These are phyloP conservation scores for Lasius fuliginosus DNA, from an alignment of 2,888 invertebrate genomes.

Conservation along the genomic window DNA sequence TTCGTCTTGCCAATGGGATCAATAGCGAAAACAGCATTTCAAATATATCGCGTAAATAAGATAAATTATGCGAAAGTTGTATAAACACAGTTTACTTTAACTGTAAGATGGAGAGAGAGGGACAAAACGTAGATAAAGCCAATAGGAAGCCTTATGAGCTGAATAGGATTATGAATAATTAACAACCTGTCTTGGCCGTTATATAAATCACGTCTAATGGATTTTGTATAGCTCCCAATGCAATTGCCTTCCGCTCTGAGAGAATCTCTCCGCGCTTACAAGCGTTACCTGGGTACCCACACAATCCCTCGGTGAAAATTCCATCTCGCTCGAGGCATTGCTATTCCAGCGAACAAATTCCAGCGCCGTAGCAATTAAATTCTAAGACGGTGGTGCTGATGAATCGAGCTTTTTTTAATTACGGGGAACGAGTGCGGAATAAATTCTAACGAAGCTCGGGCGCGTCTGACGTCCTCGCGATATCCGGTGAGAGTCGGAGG, in stretches of 20 bases:
- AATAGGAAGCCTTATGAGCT: conserved; percentile 51
- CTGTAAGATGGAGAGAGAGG: background rate
- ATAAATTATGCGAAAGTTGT: background rate
- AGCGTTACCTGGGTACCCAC: conserved; percentile 43
- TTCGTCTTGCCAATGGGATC: background rate
- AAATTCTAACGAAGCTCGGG: conserved; percentile 68
- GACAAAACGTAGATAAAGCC: conserved; percentile 27
- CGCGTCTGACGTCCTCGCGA: conserved; percentile 45
- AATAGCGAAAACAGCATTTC: background rate
- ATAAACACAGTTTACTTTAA: conserved; percentile 21
- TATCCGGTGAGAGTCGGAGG: conserved; percentile 53
- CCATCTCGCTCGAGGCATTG: conserved; percentile 67
- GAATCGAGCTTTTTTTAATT: conserved; percentile 74
- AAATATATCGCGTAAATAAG: background rate
- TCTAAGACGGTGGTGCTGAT: conserved; percentile 73
- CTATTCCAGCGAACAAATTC: conserved; percentile 70
- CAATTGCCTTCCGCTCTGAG: conserved; percentile 43
- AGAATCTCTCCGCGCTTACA: conserved; percentile 53
- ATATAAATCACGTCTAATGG: conserved; percentile 57
- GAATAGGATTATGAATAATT: conserved; percentile 57
- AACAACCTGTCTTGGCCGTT: conserved; percentile 53
- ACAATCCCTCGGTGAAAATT: conserved; percentile 63
- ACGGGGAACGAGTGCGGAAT: conserved; percentile 66
- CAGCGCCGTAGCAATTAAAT: conserved; percentile 74
- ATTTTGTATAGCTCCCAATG: conserved; percentile 55